Evolutionary conservation across 1,140 invertebrate genomes (phyloP), one percentile per base, ranked within the genome.

Genomic region (Procambarus clarkii): DNA sequence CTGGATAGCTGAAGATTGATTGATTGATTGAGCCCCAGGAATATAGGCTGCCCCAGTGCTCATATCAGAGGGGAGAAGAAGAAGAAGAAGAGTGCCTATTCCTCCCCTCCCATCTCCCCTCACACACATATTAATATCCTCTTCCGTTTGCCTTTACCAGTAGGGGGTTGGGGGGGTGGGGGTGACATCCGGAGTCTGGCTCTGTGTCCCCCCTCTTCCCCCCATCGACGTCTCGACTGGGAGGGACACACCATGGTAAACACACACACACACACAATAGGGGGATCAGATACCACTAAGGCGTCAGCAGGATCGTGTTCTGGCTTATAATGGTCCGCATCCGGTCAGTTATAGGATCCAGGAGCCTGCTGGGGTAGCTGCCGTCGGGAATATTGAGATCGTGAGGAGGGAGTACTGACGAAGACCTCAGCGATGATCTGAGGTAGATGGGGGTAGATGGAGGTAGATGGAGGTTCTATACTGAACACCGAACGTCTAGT

Each of bases 271-370:
- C 87, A 83, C 85, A 89, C 60, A 76, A 76, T 74, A 50, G 86
- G 86, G 87, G 86, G 87, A 89, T 89, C 87, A 89, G 79, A 89
- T 89, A 60, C 87, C 86, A 88, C 78, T 44, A 81, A 64, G 77
- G 77, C 60, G 79, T 80, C 78, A 76, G 79, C 48, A 44, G 60
- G 79, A 54, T 89, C 87, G 87, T 89, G 87, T 89, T 89, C 87
- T 24, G 78, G 58, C 87, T 82, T 89, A 89, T 89, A 89, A 89
- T 89, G 87, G 87, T 76, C 79, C n/a, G 87, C 77, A 89, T 89
- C 87, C 87, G 87, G 87, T 89, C 87, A 89, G 79, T 89, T 81
- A 89, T 54, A 77, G 54, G 87, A 81, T 50, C 79, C 50, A 15
- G 45, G 78, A 78, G 76, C 71, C 58, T 83, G 81, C 48, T 77